These are phyloP conservation scores for Halichondria panicea DNA, from an alignment of 37 sponge, comb jelly and placozoan species.

Conservation along the genomic window DNA sequence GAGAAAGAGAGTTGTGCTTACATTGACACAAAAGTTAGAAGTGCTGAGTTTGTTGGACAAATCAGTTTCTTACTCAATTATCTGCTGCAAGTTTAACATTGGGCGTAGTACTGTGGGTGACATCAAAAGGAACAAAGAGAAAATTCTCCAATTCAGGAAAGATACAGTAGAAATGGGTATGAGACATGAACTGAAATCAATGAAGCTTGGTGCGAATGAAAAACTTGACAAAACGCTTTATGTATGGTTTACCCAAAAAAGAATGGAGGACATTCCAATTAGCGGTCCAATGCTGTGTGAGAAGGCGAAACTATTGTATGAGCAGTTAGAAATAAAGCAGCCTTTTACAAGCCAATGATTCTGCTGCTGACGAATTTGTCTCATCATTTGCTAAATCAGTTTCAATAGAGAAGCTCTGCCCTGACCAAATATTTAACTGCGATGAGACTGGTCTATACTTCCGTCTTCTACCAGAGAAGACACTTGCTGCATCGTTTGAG, in stretches of 20 bases:
- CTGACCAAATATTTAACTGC: conserved; percentile 65
- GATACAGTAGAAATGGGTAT: conserved; percentile 40
- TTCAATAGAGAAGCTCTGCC: conserved; percentile 15
- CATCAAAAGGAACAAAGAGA: conserved; percentile 55
- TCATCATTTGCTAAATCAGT: conserved; percentile 23
- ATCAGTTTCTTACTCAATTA: conserved; percentile 40
- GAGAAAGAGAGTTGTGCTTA: conserved; percentile 36
- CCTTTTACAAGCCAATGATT: no score
- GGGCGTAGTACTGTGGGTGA: conserved; percentile 57
- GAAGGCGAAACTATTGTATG: no score
- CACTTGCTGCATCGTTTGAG: conserved; percentile 55
- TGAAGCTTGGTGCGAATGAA: conserved; percentile 33
- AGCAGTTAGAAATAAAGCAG: no score
- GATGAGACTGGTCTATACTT: conserved; percentile 84
- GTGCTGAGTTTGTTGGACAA: conserved; percentile 33
- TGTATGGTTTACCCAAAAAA: conserved; percentile 42
- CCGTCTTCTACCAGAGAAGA: conserved; percentile 51
- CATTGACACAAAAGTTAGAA: conserved; percentile 28
- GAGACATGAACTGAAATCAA: conserved; percentile 25
- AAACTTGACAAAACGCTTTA: conserved; percentile 28
- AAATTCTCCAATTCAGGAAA: conserved; percentile 33
- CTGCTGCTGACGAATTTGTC: conserved; percentile 40
- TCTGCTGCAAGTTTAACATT: conserved; percentile 49
- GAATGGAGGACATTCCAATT: conserved; percentile 35
- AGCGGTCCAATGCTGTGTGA: conserved; percentile 26